Percentiles rank a stretch among this genome's conserved stretches.
Evolutionary conservation across 1,140 invertebrate species (phyloP).

Genomic region (Tyrophagus putrescentiae): DNA sequence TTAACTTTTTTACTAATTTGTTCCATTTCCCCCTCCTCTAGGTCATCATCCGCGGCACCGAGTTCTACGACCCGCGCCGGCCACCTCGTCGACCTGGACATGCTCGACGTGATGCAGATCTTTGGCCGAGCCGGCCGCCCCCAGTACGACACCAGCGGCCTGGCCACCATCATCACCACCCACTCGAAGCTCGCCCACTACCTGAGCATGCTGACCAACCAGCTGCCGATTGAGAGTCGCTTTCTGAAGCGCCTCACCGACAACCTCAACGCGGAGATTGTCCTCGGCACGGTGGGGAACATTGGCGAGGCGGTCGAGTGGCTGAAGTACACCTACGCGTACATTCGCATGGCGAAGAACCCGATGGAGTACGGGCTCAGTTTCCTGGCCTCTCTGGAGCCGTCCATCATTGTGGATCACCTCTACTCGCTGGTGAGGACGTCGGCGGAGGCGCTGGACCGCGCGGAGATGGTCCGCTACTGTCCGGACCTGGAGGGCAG

Average conservation of each 20-base stretch:
- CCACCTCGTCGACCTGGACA: constrained; percentile 81
- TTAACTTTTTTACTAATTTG: neutral
- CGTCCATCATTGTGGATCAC: constrained; percentile 55
- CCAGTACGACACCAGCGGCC: constrained; percentile 57
- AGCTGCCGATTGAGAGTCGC: constrained; percentile 95
- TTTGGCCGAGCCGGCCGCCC: constrained; percentile 93
- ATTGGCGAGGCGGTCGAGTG: constrained; percentile 91
- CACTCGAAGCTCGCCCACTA: constrained; percentile 88
- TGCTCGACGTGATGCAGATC: constrained; percentile 96
- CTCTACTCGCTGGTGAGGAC: constrained; percentile 56
- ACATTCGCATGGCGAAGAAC: constrained; percentile 82
- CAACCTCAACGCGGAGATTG: constrained; percentile 95
- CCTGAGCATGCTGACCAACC: constrained; percentile 79
- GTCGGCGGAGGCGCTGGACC: constrained; percentile 70
- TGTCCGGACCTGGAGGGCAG: constrained; percentile 61
- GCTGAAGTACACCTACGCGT: constrained; percentile 93
- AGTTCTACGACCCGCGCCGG: constrained; percentile 95
- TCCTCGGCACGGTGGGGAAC: constrained; percentile 83
- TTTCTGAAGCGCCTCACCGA: constrained; percentile 81
- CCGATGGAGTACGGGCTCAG: constrained; percentile 75
- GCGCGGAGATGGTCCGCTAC: constrained; percentile 84
- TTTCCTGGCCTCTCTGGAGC: constrained; percentile 49
- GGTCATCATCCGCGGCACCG: constrained; percentile 58
- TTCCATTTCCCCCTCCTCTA: constrained; percentile 11
- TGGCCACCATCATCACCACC: constrained; percentile 87